Percentiles rank a stretch among this genome's conserved stretches.
Conservation (phyloP, 2,888 invertebrate genomes). For the Lumbricus terrestris region DNA sequence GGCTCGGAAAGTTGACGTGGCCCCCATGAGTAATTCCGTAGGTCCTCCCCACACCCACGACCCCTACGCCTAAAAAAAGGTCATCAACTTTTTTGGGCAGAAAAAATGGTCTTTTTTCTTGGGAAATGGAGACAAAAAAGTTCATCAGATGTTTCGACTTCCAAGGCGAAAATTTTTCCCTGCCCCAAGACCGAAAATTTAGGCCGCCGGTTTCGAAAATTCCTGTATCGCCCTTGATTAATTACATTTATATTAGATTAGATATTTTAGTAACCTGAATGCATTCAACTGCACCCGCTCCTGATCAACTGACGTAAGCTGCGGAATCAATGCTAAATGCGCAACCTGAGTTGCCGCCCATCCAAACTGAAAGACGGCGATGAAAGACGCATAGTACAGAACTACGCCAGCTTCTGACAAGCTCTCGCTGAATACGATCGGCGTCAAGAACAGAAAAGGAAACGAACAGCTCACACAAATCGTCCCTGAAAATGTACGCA, state of each 20-base stretch:
- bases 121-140: too few species aligned
- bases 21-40: too few species aligned
- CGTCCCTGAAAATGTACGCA: constrained; percentile 65
- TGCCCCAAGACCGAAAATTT: too few species aligned
- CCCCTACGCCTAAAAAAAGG: too few species aligned
- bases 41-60: too few species aligned
- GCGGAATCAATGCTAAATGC: constrained; percentile 81
- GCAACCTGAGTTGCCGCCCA: constrained; percentile 91
- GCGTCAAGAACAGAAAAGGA: constrained; percentile 82
- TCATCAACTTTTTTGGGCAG: too few species aligned
- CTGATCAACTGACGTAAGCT: constrained; percentile 56
- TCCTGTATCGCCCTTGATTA: too few species aligned
- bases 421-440: constrained; percentile 66
- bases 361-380: constrained; percentile 77
- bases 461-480: constrained; percentile 74
- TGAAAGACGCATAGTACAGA: constrained; percentile 62
- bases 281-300: constrained; percentile 61
- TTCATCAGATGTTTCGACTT: too few species aligned
- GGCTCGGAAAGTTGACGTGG: too few species aligned
- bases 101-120: too few species aligned
- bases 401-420: constrained; percentile 63
- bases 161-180: too few species aligned
- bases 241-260: background rate
- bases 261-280: constrained; percentile 50
- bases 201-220: too few species aligned